Evolutionary conservation across 2,888 invertebrate genomes (phyloP).

Genomic region (Blomia tropicalis): DNA sequence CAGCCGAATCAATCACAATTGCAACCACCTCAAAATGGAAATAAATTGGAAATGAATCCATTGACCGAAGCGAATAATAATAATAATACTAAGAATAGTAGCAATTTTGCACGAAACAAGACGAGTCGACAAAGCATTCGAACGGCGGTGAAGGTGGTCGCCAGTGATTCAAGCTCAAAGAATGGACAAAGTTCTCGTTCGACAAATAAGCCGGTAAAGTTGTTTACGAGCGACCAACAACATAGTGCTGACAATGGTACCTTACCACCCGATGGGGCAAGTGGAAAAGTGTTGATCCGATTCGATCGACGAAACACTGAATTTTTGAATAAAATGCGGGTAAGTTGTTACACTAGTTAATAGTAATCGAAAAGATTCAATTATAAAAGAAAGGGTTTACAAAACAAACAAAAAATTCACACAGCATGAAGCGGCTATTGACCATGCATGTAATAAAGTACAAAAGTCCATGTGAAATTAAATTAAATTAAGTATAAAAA

Average conservation of each 20-base stretch:
- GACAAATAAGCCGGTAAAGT: background rate
- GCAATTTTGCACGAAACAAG: background rate
- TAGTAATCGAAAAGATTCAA: background rate
- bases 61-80: background rate
- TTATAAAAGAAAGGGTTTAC: background rate
- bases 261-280: background rate
- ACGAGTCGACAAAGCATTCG: background rate
- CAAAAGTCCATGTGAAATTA: too few relatives aligned
- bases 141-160: background rate
- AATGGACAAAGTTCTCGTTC: background rate
- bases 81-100: background rate
- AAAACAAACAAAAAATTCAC: background rate
- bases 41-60: background rate
- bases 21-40: background rate
- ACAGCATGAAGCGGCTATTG: too few relatives aligned
- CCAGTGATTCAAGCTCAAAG: background rate
- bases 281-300: background rate
- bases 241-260: background rate
- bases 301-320: slow-evolving; percentile 18
- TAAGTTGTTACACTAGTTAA: background rate
- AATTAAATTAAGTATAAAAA: too few relatives aligned
- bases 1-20: background rate
- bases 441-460: too few relatives aligned
- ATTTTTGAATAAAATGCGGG: slow-evolving; percentile 21
- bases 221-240: background rate